These are phyloP conservation scores for Ctenopoma multispine DNA, from an alignment of 2,797 vertebrate species.

Conservation along the genomic window DNA sequence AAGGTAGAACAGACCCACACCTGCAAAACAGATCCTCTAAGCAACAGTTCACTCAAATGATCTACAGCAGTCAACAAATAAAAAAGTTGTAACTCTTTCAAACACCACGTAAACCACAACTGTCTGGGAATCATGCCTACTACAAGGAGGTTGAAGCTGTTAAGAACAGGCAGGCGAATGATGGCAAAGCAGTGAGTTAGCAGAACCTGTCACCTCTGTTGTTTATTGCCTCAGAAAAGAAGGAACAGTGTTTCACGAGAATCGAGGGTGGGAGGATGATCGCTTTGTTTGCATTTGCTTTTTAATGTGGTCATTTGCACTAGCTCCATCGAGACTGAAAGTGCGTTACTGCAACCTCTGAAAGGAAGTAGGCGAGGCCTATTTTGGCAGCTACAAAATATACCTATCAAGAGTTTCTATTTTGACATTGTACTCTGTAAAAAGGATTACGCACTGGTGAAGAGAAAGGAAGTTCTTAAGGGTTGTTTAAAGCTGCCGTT, in stretches of 20 bases:
- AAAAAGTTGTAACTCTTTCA: conserved; percentile 12
- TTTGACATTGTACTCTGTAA: conserved; percentile 28
- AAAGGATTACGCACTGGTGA: conserved; percentile 17
- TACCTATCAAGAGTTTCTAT: conserved; percentile 31
- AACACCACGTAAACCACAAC: conserved; percentile 15
- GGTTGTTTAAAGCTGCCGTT: conserved; percentile 8
- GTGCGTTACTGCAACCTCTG: conserved; percentile 50
- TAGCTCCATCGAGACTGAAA: conserved; percentile 63
- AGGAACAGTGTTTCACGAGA: conserved; percentile 63
- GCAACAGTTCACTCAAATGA: conserved; percentile 29
- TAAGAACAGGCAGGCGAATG: neutral
- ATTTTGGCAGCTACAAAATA: conserved; percentile 40
- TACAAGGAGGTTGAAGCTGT: conserved; percentile 2
- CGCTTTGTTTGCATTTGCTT: conserved; percentile 59
- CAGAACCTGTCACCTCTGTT: neutral
- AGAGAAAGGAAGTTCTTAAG: neutral
- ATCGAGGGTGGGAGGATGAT: conserved; percentile 42
- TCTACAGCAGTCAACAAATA: conserved; percentile 9
- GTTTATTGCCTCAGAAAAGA: conserved; percentile 11
- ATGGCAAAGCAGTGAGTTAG: neutral
- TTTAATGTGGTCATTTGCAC: conserved; percentile 78
- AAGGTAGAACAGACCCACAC: conserved; percentile 30
- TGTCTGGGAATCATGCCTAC: conserved; percentile 2
- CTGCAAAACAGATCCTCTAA: conserved; percentile 29
- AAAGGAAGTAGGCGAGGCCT: conserved; percentile 81